Percentiles rank a stretch among this genome's conserved stretches.
Conservation (phyloP, 2,797 vertebrate species). For the Anomalospiza imberbis region DNA sequence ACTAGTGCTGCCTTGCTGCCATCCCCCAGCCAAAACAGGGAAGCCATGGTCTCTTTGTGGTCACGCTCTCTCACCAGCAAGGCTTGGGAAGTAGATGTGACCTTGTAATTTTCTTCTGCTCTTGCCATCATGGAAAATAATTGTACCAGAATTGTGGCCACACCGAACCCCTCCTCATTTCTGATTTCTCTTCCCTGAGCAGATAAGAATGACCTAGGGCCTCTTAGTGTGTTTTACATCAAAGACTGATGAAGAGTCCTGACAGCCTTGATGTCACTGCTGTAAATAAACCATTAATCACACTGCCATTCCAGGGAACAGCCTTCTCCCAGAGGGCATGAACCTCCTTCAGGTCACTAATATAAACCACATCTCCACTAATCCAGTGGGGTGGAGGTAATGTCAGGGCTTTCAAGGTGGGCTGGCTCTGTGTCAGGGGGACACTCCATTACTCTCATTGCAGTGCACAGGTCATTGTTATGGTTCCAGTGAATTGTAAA, state of each 20-base stretch:
- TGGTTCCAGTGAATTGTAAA: slow-evolving; percentile 50
- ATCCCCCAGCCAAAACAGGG: neutral
- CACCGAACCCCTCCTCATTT: slow-evolving; percentile 49
- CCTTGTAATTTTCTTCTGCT: neutral
- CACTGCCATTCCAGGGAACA: slow-evolving; percentile 72
- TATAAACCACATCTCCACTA: slow-evolving; percentile 80
- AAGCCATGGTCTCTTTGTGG: neutral
- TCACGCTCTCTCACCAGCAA: slow-evolving; percentile 22
- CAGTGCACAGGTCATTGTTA: slow-evolving; percentile 51
- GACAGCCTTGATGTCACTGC: slow-evolving; percentile 78
- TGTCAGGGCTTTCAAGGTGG: slow-evolving; percentile 58
- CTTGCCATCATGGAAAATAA: neutral
- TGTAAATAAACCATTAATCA: slow-evolving; percentile 87
- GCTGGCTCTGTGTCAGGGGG: slow-evolving; percentile 34
- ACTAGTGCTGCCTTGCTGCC: neutral
- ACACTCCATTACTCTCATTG: slow-evolving; percentile 62
- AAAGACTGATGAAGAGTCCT: slow-evolving; percentile 78
- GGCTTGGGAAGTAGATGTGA: neutral
- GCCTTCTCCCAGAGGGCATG: slow-evolving; percentile 77
- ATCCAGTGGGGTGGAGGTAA: slow-evolving; percentile 20
- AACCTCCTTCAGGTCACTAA: slow-evolving; percentile 82
- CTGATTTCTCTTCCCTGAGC: slow-evolving; percentile 66
- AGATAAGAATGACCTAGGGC: slow-evolving; percentile 75
- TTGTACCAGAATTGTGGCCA: neutral
- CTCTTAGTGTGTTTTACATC: slow-evolving; percentile 83